These are phyloP conservation scores for Nomada lathburiana DNA, from an alignment of 2,888 invertebrate species.

Conservation along the genomic window DNA sequence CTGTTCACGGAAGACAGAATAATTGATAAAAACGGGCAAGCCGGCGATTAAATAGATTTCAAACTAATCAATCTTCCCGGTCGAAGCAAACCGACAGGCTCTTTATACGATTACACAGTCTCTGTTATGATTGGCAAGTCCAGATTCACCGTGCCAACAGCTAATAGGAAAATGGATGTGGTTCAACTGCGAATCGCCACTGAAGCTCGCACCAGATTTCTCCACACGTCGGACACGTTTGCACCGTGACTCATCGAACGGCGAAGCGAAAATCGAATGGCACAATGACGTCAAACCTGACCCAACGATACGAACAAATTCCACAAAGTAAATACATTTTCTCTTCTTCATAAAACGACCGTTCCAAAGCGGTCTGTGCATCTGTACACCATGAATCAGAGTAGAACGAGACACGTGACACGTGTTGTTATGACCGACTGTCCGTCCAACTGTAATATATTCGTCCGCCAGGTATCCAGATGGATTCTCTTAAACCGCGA, in stretches of 20 bases:
- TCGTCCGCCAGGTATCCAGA: slow-evolving; percentile 28
- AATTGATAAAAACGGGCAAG: background rate
- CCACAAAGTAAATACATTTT: background rate
- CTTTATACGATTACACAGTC: slow-evolving; percentile 9
- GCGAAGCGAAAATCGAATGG: too few relatives aligned
- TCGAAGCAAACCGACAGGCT: background rate
- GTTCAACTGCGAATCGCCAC: background rate
- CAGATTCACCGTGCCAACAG: slow-evolving; percentile 11
- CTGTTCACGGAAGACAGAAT: background rate
- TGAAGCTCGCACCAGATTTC: background rate
- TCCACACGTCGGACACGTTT: background rate
- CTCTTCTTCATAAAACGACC: background rate
- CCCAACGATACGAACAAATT: background rate
- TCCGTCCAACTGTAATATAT: slow-evolving; percentile 19
- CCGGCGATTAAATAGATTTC: background rate
- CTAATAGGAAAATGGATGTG: slow-evolving; percentile 39
- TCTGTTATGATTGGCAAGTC: slow-evolving; percentile 16
- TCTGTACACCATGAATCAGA: too few relatives aligned
- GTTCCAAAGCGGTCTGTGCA: too few relatives aligned
- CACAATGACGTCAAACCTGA: too few relatives aligned
- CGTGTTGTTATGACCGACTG: slow-evolving; percentile 49
- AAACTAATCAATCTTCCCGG: background rate
- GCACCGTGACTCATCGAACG: too few relatives aligned
- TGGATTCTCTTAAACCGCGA: slow-evolving; percentile 29
- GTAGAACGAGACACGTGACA: slow-evolving; percentile 23